A percentile compares a stretch with the other conserved stretches of the same genome.
phyloP scores from a whole-genome alignment of 2,797 vertebrate species.

The Sarcophilus harrisii region DNA sequence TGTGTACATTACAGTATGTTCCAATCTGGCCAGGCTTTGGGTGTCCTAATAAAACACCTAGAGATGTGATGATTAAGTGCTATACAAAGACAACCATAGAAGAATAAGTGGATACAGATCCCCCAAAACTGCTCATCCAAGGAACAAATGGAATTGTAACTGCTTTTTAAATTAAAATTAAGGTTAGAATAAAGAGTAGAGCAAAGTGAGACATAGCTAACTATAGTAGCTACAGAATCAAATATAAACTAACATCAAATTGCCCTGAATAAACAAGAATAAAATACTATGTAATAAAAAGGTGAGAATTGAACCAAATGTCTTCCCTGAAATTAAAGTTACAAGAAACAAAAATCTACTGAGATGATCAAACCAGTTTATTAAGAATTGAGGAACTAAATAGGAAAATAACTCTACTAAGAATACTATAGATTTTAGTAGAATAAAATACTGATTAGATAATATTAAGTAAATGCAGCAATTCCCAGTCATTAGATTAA shows the following conservation, averaged over 20 bases:
- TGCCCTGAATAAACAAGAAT: not conserved
- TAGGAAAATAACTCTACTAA: not conserved
- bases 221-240: not conserved
- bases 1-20: not conserved
- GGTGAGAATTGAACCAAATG: not conserved
- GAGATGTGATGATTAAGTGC: not conserved
- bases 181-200: not conserved
- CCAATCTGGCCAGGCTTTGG: not conserved
- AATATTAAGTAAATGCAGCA: not conserved
- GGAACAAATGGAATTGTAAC: not conserved
- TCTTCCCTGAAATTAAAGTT: not conserved
- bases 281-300: not conserved
- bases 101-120: not conserved
- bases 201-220: not conserved
- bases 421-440: not conserved
- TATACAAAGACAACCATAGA: not conserved
- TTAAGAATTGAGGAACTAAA: not conserved
- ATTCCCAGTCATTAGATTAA: not conserved
- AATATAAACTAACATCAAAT: not conserved
- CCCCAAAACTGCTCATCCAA: not conserved
- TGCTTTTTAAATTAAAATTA: not conserved
- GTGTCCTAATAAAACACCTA: constrained; percentile 10
- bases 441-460: not conserved
- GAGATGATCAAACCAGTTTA: not conserved
- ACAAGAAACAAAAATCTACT: not conserved